phyloP scores from a whole-genome alignment of 1,140 invertebrate genomes.

The Hycleus cichorii region DNA sequence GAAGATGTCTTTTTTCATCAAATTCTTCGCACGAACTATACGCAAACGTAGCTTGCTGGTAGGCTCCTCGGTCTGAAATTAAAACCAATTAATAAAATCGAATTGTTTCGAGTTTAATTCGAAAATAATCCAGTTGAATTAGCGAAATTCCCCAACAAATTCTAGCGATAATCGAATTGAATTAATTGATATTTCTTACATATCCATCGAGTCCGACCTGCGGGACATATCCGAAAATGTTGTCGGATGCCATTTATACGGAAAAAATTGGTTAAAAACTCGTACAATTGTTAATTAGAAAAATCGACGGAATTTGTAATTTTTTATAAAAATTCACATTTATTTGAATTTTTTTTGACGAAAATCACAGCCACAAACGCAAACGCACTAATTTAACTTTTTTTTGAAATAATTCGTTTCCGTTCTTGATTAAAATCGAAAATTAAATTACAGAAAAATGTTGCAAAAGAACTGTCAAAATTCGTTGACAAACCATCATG shows the following conservation, averaged over 20 bases:
- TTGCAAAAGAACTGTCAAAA: not conserved
- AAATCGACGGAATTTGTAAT: not conserved
- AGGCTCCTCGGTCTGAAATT: conserved; percentile 62
- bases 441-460: not conserved
- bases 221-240: conserved; percentile 37
- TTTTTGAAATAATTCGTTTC: not conserved
- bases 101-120: not conserved
- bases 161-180: not conserved
- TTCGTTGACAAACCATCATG: too few relatives aligned
- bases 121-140: too few relatives aligned
- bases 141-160: too few relatives aligned
- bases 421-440: not conserved
- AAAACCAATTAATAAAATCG: not conserved
- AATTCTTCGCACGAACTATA: conserved; percentile 77
- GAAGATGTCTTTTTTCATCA: conserved; percentile 98
- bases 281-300: not conserved
- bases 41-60: conserved; percentile 69
- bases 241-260: conserved; percentile 32
- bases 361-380: too few relatives aligned
- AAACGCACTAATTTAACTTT: too few relatives aligned
- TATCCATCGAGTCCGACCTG: conserved; percentile 32
- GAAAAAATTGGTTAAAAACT: not conserved
- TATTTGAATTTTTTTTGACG: too few relatives aligned
- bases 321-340: too few relatives aligned
- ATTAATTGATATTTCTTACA: conserved; percentile 27